Evolutionary conservation across 2,113 vertebrate species (phyloP), one percentile per base, ranked within the genome.

Genomic region (Passerina amoena): DNA sequence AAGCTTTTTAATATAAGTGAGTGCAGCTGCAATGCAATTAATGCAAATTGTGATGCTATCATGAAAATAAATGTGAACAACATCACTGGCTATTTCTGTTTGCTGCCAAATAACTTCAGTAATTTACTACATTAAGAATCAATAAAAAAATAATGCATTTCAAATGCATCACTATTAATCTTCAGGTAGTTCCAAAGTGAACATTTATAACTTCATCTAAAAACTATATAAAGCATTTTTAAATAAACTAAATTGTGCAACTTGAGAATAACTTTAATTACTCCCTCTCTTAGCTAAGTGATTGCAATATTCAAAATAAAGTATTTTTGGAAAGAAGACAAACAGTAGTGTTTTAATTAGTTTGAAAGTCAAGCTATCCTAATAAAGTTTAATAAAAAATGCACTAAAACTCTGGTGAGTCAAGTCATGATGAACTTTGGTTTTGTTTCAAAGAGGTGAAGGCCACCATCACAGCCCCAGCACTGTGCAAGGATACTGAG

Each of bases 61-160:
- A 98, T 97, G 98, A 98, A 98, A 98, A 98, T 98, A 98, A 98
- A 98, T 98, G 98, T 97, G 98, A 98, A 92, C 98, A 97, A 98
- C 98, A 97, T 96, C 97, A 96, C 98, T 97, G 98, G 98, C 98
- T 98, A 98, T 97, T 98, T 98, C 98, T 99, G 98, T 98, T 99
- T 98, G 98, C 98, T 99, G 99, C 99, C 99, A 99, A 99, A 98
- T 98, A 98, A 99, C 99, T 98, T 98, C 97, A 97, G 98, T 99
- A 99, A 99, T 99, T 99, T 99, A 99, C 99, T 99, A 98, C 99
- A 99, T 99, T 99, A 99, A 99, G 98, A 99, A 99, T 99, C 99
- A 98, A 99, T 99, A 99, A 99, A 99, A 98, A 99, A 99, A 99
- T 99, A 99, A 99, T 99, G 99, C 98, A 98, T 99, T 99, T 98